Conservation (phyloP, 2,888 invertebrate genomes). For the Cataglyphis cursor region DNA sequence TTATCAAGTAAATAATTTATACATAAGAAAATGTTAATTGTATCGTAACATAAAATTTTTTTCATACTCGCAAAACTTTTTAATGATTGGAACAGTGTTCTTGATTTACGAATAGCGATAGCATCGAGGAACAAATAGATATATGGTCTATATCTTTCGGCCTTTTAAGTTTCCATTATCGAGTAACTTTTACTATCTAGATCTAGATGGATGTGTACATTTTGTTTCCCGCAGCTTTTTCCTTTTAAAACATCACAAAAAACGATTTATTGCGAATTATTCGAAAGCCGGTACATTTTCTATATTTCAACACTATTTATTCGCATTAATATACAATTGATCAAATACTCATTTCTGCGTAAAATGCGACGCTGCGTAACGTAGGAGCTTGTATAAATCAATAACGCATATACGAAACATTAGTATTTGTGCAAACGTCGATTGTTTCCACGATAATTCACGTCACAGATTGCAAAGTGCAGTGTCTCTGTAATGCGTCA, state of each 20-base stretch:
- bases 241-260: background rate
- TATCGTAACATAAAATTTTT: background rate
- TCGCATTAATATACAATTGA: constrained; percentile 7
- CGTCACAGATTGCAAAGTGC: constrained; percentile 36
- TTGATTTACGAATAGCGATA: background rate
- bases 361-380: constrained; percentile 3
- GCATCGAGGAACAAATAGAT: constrained; percentile 51
- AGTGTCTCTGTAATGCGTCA: constrained; percentile 30
- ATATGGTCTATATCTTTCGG: constrained; percentile 52
- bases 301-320: constrained; percentile 17
- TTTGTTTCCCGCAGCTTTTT: constrained; percentile 29
- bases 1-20: background rate
- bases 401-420: background rate
- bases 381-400: constrained; percentile 5
- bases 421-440: constrained; percentile 32
- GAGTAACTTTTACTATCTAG: constrained; percentile 10
- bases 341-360: background rate
- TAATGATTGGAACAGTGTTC: background rate
- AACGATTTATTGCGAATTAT: constrained; percentile 23
- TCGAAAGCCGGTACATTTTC: background rate
- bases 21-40: background rate
- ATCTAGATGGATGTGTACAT: background rate
- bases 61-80: constrained; percentile 1
- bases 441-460: constrained; percentile 47
- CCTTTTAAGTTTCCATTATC: constrained; percentile 77